These are phyloP conservation scores for Melanotaenia maccullochi DNA, from an alignment of 2,797 vertebrate species.

Conservation along the genomic window DNA sequence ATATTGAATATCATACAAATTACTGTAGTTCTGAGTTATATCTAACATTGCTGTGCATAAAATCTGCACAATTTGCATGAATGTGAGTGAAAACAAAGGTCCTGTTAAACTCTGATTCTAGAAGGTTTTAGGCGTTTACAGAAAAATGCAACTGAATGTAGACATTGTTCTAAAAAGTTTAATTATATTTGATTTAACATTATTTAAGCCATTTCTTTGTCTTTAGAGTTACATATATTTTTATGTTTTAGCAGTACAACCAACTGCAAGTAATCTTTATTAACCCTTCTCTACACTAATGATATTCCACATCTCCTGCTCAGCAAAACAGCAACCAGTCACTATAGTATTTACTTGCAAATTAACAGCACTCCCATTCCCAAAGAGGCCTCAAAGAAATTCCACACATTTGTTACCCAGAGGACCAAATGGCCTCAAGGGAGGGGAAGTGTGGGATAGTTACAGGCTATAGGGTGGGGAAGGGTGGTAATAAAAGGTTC, in stretches of 20 bases:
- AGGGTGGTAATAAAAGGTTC: conserved; percentile 52
- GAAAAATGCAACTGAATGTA: background rate
- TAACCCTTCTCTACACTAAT: conserved; percentile 11
- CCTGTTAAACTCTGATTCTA: background rate
- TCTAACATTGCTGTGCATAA: background rate
- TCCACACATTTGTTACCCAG: conserved; percentile 75
- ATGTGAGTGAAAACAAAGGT: background rate
- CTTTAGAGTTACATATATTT: conserved; percentile 1
- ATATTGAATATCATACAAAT: background rate
- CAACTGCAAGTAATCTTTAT: conserved; percentile 6
- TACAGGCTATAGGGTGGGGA: conserved; percentile 10
- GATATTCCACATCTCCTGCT: conserved; percentile 27
- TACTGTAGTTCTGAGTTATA: background rate
- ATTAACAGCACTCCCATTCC: conserved; percentile 73
- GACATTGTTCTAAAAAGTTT: background rate
- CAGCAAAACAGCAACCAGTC: conserved; percentile 48
- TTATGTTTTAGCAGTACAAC: background rate
- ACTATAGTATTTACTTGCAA: conserved; percentile 78
- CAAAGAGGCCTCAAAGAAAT: conserved; percentile 77
- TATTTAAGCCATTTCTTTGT: background rate
- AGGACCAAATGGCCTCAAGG: conserved; percentile 68
- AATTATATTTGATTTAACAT: background rate
- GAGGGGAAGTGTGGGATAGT: conserved; percentile 4
- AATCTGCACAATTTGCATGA: conserved; percentile 2
- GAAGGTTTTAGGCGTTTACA: background rate